These are phyloP conservation scores for Lagorchestes hirsutus DNA, from an alignment of 2,797 vertebrate genomes.

Conservation along the genomic window DNA sequence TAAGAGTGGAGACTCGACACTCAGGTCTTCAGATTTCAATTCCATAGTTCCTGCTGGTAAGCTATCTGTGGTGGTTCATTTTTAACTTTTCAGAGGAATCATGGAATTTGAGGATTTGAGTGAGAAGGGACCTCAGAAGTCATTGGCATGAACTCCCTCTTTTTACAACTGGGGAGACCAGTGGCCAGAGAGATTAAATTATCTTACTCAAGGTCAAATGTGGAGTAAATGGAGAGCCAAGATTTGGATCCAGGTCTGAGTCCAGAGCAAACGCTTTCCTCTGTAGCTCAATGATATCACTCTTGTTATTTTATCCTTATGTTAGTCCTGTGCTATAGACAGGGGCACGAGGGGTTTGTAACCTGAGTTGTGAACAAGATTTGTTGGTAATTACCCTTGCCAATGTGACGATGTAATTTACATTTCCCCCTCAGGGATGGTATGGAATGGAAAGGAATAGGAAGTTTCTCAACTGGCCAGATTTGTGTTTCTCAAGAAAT, in stretches of 20 bases:
- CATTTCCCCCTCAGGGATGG: slow-evolving; percentile 49
- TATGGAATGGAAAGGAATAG: slow-evolving; percentile 45
- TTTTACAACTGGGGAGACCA: neutral
- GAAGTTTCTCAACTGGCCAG: slow-evolving; percentile 52
- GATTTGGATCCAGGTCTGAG: neutral
- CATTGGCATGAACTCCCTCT: neutral
- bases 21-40: neutral
- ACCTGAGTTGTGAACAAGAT: neutral
- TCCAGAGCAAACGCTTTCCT: neutral
- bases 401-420: neutral
- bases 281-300: neutral
- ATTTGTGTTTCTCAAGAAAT: slow-evolving; percentile 57
- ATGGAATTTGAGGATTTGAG: neutral
- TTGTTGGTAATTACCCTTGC: neutral
- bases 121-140: neutral
- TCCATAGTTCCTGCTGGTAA: neutral
- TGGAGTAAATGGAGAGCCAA: neutral
- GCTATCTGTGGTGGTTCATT: neutral
- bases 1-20: neutral
- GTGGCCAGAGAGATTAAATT: too few species aligned
- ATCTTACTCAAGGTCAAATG: neutral
- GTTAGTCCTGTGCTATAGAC: neutral
- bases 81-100: neutral
- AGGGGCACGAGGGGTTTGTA: neutral
- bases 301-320: neutral